phyloP scores from a whole-genome alignment of 2,113 vertebrate genomes.

The Barnardius zonarius region DNA sequence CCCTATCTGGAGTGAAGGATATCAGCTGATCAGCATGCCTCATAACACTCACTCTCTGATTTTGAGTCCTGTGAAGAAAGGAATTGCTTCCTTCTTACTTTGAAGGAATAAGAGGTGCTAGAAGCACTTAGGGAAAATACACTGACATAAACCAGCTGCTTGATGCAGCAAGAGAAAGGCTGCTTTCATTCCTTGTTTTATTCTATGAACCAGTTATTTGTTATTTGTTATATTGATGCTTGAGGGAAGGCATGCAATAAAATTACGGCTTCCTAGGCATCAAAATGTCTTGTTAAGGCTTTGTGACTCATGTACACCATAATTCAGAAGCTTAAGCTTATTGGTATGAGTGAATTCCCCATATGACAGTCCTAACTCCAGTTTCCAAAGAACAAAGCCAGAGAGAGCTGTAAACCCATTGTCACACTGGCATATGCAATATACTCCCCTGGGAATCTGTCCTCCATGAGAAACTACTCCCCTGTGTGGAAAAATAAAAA shows the following conservation, averaged over 20 bases:
- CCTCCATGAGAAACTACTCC: neutral
- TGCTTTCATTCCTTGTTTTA: neutral
- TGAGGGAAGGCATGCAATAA: neutral
- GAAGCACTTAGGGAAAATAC: neutral
- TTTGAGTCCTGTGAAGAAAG: neutral
- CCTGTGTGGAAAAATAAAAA: rapidly evolving
- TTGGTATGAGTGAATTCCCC: neutral
- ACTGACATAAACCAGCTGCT: neutral
- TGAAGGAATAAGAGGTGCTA: neutral
- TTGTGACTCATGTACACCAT: neutral
- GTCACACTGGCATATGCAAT: neutral
- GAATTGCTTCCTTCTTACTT: neutral
- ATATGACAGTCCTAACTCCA: neutral
- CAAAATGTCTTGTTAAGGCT: neutral
- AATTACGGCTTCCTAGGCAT: neutral
- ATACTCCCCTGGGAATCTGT: neutral
- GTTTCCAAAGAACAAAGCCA: neutral
- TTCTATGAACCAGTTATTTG: neutral
- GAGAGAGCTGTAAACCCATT: neutral
- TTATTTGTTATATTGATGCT: neutral
- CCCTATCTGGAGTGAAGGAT: neutral
- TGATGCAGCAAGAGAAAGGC: neutral
- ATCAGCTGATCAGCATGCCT: neutral
- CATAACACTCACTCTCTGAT: neutral
- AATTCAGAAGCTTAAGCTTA: neutral